Evolutionary conservation across 2,113 vertebrate species (phyloP).

Genomic region (Peromyscus polionotus): DNA sequence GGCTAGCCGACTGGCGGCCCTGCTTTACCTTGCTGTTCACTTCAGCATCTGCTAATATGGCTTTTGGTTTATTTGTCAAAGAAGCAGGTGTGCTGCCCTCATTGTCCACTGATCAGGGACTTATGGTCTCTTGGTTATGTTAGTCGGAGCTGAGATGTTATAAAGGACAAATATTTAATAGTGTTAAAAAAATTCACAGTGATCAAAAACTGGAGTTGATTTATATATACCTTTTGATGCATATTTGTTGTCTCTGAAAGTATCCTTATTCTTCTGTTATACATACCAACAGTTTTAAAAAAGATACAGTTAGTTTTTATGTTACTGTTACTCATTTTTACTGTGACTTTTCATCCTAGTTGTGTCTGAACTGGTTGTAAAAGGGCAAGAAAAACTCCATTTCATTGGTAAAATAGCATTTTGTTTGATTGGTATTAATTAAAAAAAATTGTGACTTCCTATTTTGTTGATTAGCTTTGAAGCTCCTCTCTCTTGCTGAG

Average conservation of each 20-base stretch:
- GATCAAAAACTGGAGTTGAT: background rate
- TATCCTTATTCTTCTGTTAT: background rate
- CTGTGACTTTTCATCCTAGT: background rate
- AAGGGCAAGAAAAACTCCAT: background rate
- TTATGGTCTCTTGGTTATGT: background rate
- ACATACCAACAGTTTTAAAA: background rate
- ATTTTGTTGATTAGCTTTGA: constrained; percentile 88
- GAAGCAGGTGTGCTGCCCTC: background rate
- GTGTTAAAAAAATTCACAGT: background rate
- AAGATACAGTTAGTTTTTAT: background rate
- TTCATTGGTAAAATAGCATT: background rate
- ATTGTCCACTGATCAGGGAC: background rate
- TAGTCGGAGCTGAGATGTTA: background rate
- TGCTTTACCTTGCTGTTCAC: background rate
- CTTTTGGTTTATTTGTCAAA: background rate
- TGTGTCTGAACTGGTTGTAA: constrained; percentile 5
- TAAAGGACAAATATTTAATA: background rate
- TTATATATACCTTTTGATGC: background rate
- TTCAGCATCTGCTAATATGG: background rate
- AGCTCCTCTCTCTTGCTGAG: constrained; percentile 87
- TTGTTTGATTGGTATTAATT: constrained; percentile 30
- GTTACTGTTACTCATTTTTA: background rate
- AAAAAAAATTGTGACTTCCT: background rate
- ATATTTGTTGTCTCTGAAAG: background rate
- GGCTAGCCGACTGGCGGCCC: background rate